Evolutionary conservation across 2,888 invertebrate genomes (phyloP), one percentile per base, ranked within the genome.

Genomic region (Machimus rusticus): DNA sequence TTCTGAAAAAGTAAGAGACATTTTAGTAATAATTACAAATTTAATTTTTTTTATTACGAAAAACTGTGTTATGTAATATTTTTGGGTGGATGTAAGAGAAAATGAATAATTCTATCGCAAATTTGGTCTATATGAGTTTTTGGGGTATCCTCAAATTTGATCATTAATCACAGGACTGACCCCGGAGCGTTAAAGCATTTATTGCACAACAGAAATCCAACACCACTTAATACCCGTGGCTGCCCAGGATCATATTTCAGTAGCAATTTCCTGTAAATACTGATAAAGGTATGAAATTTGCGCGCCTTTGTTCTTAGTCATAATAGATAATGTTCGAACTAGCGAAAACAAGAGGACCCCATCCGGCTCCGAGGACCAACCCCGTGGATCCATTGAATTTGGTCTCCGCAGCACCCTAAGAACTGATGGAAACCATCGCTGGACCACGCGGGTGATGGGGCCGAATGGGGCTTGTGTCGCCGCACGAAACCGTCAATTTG

Each of bases 221-320:
- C 14, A 16, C 12, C n/a, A 51, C 8, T 51, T n/a, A 51, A 51
- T n/a, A 51, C 51, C 23, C 19, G 2, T n/a, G 39, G 19, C 51
- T n/a, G 51, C 6, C 51, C 8, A 51, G 66, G 23, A 66, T 66
- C 51, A 79, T 79, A 79, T 79, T 79, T 79, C 79, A 79, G 79
- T 79, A 82, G 86, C 86, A 86, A 88, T 88, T 82, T 86, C 86
- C 88, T 88, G 86, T 81, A 86, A 86, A 88, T 86, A 86, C 66
- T 76, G 84, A 86, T 77, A 76, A 86, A 74, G 77, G 86, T 39
- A 81, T 88, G 86, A 88, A 88, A 86, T 55, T 88, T 88, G 74
- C 82, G 78, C 55, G 57, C 87, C 43, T 76, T 78, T 79, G 84
- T 84, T 88, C 87, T 88, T 85, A 74, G 74, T 79, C 57, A 86